Evolutionary conservation across 64 coral and sea anemone genomes (phyloP).

Genomic region (Actinia tenebrosa): DNA sequence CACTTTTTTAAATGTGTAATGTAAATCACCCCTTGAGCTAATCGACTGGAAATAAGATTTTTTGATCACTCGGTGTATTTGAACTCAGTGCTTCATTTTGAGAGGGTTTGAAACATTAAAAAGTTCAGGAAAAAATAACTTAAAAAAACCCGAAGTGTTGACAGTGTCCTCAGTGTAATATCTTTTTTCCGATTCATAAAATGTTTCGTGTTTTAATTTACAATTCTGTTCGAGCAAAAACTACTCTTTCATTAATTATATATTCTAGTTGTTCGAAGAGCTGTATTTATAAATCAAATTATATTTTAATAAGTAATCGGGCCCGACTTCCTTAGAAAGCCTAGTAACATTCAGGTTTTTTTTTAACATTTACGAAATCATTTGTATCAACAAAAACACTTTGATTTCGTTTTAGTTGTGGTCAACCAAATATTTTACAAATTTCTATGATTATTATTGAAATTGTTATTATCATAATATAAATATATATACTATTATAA

Average conservation of each 20-base stretch:
- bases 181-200: background rate
- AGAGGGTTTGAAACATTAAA: no score
- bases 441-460: background rate
- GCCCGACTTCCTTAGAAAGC: background rate
- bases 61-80: no score
- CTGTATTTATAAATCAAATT: constrained; percentile 9
- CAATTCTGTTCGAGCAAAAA: background rate
- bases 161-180: no score
- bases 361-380: background rate
- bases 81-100: no score
- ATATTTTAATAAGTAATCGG: background rate
- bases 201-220: background rate
- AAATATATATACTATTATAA: constrained; percentile 7
- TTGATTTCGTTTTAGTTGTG: constrained; percentile 13
- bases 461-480: background rate
- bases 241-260: background rate
- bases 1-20: no score
- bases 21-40: no score
- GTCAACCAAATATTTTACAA: background rate
- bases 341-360: background rate
- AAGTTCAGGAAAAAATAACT: no score
- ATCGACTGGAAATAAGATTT: no score
- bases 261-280: background rate
- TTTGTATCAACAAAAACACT: background rate
- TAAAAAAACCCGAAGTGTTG: no score